phyloP scores from a whole-genome alignment of 2,113 vertebrate genomes.

The Macroglossus sobrinus region DNA sequence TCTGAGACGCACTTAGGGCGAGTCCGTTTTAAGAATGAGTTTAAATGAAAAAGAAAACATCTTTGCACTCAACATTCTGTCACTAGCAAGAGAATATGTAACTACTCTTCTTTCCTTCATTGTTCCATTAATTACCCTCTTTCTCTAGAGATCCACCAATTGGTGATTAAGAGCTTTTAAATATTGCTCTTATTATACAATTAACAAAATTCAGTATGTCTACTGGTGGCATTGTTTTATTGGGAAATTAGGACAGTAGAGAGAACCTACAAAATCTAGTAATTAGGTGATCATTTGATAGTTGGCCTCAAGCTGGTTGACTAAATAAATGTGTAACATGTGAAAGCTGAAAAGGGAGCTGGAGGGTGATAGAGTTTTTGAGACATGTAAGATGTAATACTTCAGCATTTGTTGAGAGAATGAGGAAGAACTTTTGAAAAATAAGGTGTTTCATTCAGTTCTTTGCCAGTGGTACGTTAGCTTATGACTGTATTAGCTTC shows the following conservation, averaged over 20 bases:
- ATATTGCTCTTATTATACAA: neutral
- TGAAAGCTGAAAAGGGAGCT: neutral
- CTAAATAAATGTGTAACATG: neutral
- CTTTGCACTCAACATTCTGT: neutral
- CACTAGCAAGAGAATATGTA: neutral
- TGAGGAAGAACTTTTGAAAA: slow-evolving; percentile 12
- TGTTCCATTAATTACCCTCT: neutral
- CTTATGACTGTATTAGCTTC: neutral
- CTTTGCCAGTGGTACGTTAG: neutral
- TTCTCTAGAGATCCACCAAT: neutral
- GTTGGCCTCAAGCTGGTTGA: neutral
- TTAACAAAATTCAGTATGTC: neutral
- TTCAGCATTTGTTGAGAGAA: neutral
- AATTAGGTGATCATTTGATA: neutral
- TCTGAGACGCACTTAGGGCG: neutral
- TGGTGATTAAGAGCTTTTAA: slow-evolving; percentile 21
- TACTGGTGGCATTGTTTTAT: slow-evolving; percentile 29
- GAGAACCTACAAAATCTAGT: neutral
- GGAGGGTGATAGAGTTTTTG: neutral
- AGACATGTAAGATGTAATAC: neutral
- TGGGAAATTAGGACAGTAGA: neutral
- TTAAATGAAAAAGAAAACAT: neutral
- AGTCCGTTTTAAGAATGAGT: slow-evolving; percentile 9
- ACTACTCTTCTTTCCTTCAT: neutral
- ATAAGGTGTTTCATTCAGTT: neutral